A percentile compares a stretch with the other conserved stretches of the same genome.
phyloP scores from a whole-genome alignment of 2,113 vertebrate species.

The Myodes glareolus region DNA sequence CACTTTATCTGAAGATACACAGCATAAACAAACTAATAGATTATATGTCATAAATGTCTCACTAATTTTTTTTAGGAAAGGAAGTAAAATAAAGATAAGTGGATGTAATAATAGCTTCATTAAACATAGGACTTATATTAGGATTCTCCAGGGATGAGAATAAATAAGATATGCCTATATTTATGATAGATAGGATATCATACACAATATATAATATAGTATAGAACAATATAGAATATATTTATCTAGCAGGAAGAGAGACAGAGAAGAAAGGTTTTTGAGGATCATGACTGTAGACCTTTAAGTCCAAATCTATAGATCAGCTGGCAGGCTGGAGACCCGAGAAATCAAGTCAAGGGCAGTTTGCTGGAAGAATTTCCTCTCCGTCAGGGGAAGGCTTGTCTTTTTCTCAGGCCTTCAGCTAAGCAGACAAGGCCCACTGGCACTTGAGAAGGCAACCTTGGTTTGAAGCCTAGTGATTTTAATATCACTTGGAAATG shows the following conservation, averaged over 20 bases:
- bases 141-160: neutral
- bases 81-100: slow-evolving; percentile 28
- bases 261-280: neutral
- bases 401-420: neutral
- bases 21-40: neutral
- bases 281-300: neutral
- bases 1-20: slow-evolving; percentile 1
- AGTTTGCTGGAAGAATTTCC: neutral
- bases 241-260: neutral
- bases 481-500: neutral
- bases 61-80: neutral
- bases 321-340: neutral
- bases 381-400: neutral
- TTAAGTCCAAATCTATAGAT: neutral
- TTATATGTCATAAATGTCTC: neutral
- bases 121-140: neutral
- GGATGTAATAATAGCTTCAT: neutral
- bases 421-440: neutral
- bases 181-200: neutral
- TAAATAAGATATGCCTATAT: neutral
- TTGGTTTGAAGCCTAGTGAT: neutral
- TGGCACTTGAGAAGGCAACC: neutral
- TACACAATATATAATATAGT: neutral
- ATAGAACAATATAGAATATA: neutral
- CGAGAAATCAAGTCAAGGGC: neutral